These are phyloP conservation scores for Drosophila bocki DNA, from an alignment of 1,140 invertebrate genomes.

Conservation along the genomic window DNA sequence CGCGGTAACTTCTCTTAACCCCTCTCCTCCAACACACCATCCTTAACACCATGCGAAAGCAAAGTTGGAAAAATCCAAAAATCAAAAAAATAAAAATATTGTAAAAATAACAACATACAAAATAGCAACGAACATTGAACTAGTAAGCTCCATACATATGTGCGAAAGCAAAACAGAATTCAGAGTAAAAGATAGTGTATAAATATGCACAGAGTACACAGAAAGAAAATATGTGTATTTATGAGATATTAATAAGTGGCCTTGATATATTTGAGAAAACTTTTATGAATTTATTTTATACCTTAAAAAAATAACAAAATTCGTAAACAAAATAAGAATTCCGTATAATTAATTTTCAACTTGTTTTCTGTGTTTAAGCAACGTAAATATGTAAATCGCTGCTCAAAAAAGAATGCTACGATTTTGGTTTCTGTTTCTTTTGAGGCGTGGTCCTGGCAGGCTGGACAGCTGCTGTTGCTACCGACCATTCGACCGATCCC, in stretches of 20 bases:
- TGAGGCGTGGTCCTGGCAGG: background rate
- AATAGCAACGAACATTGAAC: constrained; percentile 37
- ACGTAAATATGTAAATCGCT: background rate
- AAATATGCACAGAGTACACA: constrained; percentile 26
- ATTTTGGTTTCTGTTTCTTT: constrained; percentile 42
- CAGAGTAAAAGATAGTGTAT: constrained; percentile 21
- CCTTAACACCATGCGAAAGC: background rate
- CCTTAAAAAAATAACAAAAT: too few relatives aligned
- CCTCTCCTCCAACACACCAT: background rate
- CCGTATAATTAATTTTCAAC: background rate
- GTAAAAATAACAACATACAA: constrained; percentile 17
- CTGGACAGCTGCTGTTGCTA: constrained; percentile 42
- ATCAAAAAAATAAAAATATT: constrained; percentile 25
- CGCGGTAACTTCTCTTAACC: constrained; percentile 27
- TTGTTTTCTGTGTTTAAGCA: background rate
- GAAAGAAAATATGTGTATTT: background rate
- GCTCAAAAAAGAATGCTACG: constrained; percentile 58
- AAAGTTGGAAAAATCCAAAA: constrained; percentile 13
- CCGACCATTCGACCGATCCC: background rate
- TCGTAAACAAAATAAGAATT: too few relatives aligned
- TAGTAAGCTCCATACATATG: constrained; percentile 39
- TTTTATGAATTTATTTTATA: too few relatives aligned
- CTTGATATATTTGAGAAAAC: too few relatives aligned
- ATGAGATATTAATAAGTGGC: too few relatives aligned
- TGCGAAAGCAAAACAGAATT: constrained; percentile 8